phyloP scores from a whole-genome alignment of 2,797 vertebrate genomes.

The Delichon dasypus region DNA sequence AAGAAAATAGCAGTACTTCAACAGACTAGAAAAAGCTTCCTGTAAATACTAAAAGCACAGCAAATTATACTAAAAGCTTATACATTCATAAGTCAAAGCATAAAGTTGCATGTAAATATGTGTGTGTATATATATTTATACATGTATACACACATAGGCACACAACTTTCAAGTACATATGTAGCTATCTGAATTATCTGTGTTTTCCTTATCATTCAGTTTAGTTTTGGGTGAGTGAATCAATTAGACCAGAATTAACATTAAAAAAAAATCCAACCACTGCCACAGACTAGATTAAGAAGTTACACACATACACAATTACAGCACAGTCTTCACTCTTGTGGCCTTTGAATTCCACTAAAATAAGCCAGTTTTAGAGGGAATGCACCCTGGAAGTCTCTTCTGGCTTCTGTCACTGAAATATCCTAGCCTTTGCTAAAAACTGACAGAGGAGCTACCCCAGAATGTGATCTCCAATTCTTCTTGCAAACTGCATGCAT shows the following conservation, averaged over 20 bases:
- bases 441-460: slow-evolving; percentile 30
- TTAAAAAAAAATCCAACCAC: neutral
- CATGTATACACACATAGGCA: neutral
- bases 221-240: neutral
- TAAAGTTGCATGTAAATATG: neutral
- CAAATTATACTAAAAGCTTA: slow-evolving; percentile 38
- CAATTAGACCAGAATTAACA: slow-evolving; percentile 3
- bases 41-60: slow-evolving; percentile 52
- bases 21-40: slow-evolving; percentile 46
- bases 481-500: neutral
- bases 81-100: slow-evolving; percentile 63
- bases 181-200: neutral
- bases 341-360: slow-evolving; percentile 12
- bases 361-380: neutral
- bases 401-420: slow-evolving; percentile 35
- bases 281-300: slow-evolving; percentile 36
- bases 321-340: slow-evolving; percentile 28
- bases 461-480: neutral
- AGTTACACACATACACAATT: neutral
- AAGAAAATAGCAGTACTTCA: slow-evolving; percentile 47
- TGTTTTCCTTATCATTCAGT: slow-evolving; percentile 12
- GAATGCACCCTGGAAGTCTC: neutral
- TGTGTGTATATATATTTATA: neutral
- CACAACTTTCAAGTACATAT: neutral
- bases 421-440: slow-evolving; percentile 30